Conservation (phyloP, 2,113 vertebrate species). For the Alouatta palliata region DNA sequence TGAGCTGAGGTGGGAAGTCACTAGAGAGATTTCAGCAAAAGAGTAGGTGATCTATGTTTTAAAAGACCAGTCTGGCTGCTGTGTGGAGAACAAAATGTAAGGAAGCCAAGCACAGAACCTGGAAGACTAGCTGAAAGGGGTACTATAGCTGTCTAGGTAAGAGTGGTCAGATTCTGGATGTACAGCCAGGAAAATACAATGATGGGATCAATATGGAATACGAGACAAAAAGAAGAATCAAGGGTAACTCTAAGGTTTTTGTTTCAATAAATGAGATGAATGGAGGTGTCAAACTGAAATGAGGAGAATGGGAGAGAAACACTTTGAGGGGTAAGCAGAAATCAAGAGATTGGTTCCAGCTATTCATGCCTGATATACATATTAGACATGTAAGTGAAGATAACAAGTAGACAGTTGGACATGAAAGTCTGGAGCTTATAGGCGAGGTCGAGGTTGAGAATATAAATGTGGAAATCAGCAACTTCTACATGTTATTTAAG, state of each 20-base stretch:
- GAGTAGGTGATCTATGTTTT: background rate
- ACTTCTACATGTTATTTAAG: background rate
- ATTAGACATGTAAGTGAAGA: background rate
- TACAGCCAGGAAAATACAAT: background rate
- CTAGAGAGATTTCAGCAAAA: background rate
- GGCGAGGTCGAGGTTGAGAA: background rate
- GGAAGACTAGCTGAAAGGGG: background rate
- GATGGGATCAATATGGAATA: background rate
- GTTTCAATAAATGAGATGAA: background rate
- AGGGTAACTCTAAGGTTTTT: background rate
- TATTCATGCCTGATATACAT: background rate
- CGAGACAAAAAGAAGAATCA: background rate
- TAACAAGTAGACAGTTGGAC: background rate
- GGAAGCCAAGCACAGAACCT: background rate
- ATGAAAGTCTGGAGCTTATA: background rate
- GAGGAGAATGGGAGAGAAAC: background rate
- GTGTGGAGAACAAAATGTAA: background rate
- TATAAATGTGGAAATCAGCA: background rate
- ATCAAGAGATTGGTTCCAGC: background rate
- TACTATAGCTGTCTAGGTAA: background rate
- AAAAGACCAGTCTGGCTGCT: background rate
- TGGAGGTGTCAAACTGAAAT: background rate
- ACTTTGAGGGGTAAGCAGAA: background rate
- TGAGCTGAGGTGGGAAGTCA: background rate
- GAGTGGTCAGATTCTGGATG: background rate